Base-by-base conservation (phyloP, 2,797 vertebrate genomes). In the Microhierax caerulescens region DNA sequence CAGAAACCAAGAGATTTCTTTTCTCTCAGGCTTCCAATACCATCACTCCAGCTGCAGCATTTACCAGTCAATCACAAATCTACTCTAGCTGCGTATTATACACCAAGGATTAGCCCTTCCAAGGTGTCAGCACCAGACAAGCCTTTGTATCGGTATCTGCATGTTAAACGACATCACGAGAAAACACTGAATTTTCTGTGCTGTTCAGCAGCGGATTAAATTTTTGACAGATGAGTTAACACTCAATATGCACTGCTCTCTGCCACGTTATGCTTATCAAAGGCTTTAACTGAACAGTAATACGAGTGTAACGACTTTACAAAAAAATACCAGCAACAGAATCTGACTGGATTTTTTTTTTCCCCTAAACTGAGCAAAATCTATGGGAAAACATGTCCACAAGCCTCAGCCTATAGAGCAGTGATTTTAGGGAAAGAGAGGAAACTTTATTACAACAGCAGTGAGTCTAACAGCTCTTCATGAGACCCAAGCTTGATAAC, bases 201-300 rank as follows among this genome's bases (percentile, higher is more conserved):
- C 81, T 87, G 7, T 47, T 79, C 56, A 82, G 23, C n/a, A 61
- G 34, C 7, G 16, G 56, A 24, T 74, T 50, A 63, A 17, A 37
- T 32, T 75, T 59, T 8, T 7, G 13, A 78, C 45, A 86, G 60
- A 13, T 7, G 20, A 76, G 27, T 65, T 67, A 65, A 81, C 64
- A 23, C 28, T 43, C 24, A 13, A 8, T 11, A 34, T 3, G 12
- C 67, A n/a, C 28, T 0, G 0, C 9, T 9, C 39, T 80, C 60
- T 65, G 54, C 30, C 43, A 74, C 2, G 2, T 39, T 53, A 73
- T 64, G 75, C 70, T 96, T 64, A 83, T 39, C 89, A 69, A 91
- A 76, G 34, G 43, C 54, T 91, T 77, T 37, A 80, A 56, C 34
- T 78, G 28, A 88, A 51, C 16, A 64, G 53, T 17, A 88, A 68